Evolutionary conservation across 2,113 vertebrate species (phyloP).

Genomic region (Caretta caretta): DNA sequence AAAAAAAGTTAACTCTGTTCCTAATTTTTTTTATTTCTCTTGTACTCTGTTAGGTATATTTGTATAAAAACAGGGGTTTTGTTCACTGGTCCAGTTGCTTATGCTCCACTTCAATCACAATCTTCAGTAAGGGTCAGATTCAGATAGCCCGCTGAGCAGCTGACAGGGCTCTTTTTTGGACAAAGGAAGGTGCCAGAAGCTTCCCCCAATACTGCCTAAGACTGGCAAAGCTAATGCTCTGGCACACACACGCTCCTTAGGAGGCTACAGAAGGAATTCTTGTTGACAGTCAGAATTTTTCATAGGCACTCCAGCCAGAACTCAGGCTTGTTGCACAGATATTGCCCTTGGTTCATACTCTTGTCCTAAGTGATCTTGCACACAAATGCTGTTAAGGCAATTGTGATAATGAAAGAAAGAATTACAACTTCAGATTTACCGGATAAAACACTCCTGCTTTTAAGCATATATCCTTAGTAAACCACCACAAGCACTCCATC

Average conservation of each 20-base stretch:
- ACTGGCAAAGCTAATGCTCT: not conserved
- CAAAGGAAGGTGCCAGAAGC: not conserved
- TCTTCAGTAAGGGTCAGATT: not conserved
- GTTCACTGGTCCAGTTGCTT: not conserved
- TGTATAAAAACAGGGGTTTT: not conserved
- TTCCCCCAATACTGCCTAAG: not conserved
- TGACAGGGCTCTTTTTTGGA: not conserved
- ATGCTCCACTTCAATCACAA: not conserved
- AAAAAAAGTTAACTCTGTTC: not conserved
- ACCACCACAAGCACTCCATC: not conserved
- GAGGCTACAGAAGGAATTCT: rapidly evolving
- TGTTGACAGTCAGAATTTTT: rapidly evolving
- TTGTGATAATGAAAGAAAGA: not conserved
- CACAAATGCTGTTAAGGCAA: not conserved
- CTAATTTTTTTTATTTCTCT: not conserved
- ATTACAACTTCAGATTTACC: not conserved
- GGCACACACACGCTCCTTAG: not conserved
- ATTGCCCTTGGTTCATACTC: not conserved
- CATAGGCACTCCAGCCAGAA: not conserved
- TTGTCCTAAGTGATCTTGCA: not conserved
- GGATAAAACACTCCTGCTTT: not conserved
- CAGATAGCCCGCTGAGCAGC: not conserved
- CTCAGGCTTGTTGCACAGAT: not conserved
- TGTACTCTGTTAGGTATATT: not conserved
- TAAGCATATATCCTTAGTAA: not conserved